Evolutionary conservation across 2,888 invertebrate species (phyloP).

Genomic region (Ramazzottius varieornatus): DNA sequence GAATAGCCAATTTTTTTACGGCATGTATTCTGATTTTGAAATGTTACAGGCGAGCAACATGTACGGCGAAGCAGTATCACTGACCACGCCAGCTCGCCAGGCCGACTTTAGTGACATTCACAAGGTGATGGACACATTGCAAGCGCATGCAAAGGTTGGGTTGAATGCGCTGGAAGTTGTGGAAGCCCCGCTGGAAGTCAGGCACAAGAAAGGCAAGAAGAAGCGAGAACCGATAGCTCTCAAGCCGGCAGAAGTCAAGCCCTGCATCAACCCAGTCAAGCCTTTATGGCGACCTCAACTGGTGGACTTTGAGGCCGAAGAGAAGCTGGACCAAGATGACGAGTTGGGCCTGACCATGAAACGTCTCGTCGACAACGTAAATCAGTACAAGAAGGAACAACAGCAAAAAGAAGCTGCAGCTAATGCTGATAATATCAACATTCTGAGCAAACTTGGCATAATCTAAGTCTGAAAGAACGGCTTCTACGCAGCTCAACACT

Average conservation of each 20-base stretch:
- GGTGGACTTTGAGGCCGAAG: not conserved
- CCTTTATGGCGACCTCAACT: not conserved
- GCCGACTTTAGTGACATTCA: not conserved
- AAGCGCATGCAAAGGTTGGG: not conserved
- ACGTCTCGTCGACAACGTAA: not conserved
- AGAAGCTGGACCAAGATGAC: not conserved
- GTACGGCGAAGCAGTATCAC: not conserved
- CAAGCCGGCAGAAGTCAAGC: not conserved
- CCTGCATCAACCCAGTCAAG: not conserved
- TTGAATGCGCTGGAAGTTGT: not conserved
- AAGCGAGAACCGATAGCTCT: too few relatives aligned
- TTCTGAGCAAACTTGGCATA: too few relatives aligned
- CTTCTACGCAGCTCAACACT: too few relatives aligned
- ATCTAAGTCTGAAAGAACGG: too few relatives aligned
- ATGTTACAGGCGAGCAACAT: not conserved
- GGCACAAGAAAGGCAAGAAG: too few relatives aligned
- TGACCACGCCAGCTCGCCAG: not conserved
- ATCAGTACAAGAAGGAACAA: not conserved
- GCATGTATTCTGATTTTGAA: too few relatives aligned
- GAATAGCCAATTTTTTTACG: too few relatives aligned
- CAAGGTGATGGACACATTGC: not conserved
- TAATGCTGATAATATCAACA: too few relatives aligned
- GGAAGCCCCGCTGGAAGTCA: not conserved
- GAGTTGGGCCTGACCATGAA: not conserved
- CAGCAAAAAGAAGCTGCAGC: too few relatives aligned